Percentiles rank a stretch among this genome's conserved stretches.
phyloP scores from a whole-genome alignment of 2,888 invertebrate species.

The Monopis laevigella region DNA sequence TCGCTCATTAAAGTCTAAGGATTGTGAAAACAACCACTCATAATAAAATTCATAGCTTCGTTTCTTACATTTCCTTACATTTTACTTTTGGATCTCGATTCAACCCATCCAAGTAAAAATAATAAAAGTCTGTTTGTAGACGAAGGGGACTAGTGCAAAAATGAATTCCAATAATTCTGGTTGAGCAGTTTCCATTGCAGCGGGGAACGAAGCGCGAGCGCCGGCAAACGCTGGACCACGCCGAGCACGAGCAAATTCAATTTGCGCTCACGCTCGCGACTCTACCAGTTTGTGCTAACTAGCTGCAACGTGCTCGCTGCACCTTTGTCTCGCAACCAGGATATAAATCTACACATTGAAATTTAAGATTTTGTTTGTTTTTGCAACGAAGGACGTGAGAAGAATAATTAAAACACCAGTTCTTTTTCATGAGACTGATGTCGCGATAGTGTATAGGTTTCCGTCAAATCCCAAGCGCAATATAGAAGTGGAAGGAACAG shows the following conservation, averaged over 20 bases:
- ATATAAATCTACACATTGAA: slow-evolving; percentile 1
- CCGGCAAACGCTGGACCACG: not conserved
- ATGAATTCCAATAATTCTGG: slow-evolving; percentile 6
- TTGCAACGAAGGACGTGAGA: too few species aligned
- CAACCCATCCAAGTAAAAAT: too few species aligned
- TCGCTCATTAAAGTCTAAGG: too few species aligned
- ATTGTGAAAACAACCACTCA: too few species aligned
- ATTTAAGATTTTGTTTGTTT: slow-evolving; percentile 2
- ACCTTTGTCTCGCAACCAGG: slow-evolving; percentile 33
- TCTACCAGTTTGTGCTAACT: slow-evolving; percentile 61
- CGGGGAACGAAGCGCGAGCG: slow-evolving; percentile 10
- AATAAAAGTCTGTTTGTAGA: too few species aligned
- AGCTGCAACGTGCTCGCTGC: slow-evolving; percentile 54
- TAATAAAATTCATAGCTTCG: too few species aligned
- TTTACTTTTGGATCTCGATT: too few species aligned
- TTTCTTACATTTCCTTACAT: too few species aligned
- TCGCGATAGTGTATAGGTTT: slow-evolving; percentile 4
- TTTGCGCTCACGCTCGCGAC: slow-evolving; percentile 54
- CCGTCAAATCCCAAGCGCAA: slow-evolving; percentile 9
- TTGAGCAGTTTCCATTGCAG: slow-evolving; percentile 1
- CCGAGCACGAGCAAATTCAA: slow-evolving; percentile 46
- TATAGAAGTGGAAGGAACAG: not conserved
- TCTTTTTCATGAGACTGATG: slow-evolving; percentile 2
- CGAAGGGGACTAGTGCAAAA: too few species aligned
- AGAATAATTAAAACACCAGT: not conserved